Evolutionary conservation across 1,140 invertebrate genomes (phyloP).

Genomic region (Drepana arcuata): DNA sequence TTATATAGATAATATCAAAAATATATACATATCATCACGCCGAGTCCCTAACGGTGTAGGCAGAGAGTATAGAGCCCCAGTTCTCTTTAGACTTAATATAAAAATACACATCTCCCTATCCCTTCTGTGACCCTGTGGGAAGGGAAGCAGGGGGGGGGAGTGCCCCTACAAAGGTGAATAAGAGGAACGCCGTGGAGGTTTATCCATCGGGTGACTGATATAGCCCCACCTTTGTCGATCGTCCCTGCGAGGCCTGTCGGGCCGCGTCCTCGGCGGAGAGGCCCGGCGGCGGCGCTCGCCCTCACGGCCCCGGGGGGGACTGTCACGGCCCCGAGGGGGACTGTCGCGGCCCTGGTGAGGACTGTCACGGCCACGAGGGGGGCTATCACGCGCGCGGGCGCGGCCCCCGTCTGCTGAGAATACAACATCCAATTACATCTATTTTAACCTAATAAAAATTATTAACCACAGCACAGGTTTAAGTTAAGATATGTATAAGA

Average conservation of each 20-base stretch:
- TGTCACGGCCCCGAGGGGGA: conserved; percentile 19
- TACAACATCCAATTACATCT: background rate
- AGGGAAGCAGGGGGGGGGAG: no score
- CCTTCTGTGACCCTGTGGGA: background rate
- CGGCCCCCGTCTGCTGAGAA: conserved; percentile 10
- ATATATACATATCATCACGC: no score
- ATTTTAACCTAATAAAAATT: no score
- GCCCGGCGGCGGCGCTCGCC: conserved; percentile 13
- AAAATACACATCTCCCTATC: background rate
- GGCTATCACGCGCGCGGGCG: conserved; percentile 24
- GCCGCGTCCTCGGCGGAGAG: conserved; percentile 11
- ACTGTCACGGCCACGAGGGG: conserved; percentile 20
- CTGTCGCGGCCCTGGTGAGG: conserved; percentile 24
- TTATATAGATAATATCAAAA: background rate
- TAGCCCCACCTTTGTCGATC: conserved; percentile 21
- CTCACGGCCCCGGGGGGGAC: conserved; percentile 16
- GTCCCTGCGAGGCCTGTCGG: conserved; percentile 25
- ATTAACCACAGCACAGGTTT: no score
- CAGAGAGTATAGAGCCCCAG: no score
- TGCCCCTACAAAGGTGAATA: no score
- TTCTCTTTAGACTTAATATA: no score
- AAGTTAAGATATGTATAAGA: no score
- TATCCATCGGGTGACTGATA: no score
- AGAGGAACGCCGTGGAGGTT: no score
- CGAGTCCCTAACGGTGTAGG: no score